A percentile compares a stretch with the other conserved stretches of the same genome.
Evolutionary conservation across 2,888 invertebrate genomes (phyloP).

Genomic region (Cryptus viduatorius): DNA sequence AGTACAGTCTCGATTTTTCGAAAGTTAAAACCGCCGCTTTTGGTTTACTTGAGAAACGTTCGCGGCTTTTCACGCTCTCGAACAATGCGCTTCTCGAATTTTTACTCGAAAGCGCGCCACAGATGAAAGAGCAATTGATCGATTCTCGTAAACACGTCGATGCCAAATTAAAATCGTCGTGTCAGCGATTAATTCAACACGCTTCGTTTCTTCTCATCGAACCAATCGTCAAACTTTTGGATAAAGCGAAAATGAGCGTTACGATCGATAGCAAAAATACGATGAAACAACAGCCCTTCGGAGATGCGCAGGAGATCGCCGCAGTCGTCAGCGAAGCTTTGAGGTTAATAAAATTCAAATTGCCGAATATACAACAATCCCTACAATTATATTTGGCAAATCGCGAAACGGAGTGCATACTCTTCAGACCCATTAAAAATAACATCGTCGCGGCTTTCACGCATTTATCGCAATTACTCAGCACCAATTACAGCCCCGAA

Average conservation of each 20-base stretch:
- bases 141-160: conserved; percentile 99
- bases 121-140: conserved; percentile 95
- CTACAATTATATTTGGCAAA: conserved; percentile 99
- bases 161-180: conserved; percentile 94
- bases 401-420: conserved; percentile 98
- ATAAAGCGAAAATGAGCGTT: conserved; percentile 87
- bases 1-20: conserved; percentile 97
- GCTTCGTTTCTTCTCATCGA: conserved; percentile 91
- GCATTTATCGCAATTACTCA: conserved; percentile 92
- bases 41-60: conserved; percentile 91
- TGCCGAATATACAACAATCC: conserved; percentile 93
- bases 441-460: conserved; percentile 95
- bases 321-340: conserved; percentile 92
- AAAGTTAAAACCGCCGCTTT: conserved; percentile 95
- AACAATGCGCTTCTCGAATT: conserved; percentile 98
- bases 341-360: conserved; percentile 91
- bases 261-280: conserved; percentile 66
- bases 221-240: conserved; percentile 87
- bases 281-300: conserved; percentile 87
- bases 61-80: conserved; percentile 92
- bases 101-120: conserved; percentile 95
- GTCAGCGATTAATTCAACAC: conserved; percentile 94
- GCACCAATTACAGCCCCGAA: conserved; percentile 92
- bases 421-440: conserved; percentile 97
- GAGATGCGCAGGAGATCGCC: conserved; percentile 90